Base-by-base conservation (phyloP, 2,888 invertebrate genomes). In the Dichetophora obliterata region DNA sequence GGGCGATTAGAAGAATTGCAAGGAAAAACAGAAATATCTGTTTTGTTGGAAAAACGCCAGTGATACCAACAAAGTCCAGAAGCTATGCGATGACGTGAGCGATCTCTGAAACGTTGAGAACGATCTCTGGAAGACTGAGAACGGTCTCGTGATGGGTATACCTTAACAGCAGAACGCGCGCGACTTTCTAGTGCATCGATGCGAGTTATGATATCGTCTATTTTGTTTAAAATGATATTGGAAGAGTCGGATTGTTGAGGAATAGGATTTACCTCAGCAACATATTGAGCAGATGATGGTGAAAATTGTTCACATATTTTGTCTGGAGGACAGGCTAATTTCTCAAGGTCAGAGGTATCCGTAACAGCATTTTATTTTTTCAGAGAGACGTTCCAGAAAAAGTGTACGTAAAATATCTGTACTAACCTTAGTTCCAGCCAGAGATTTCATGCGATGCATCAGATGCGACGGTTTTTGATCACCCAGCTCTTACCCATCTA, bases 401-500 rank as follows among this genome's bases (percentile, higher is more conserved):
- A 4, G 59, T 61, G 24, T 48, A 19, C 22, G 61, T 37, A 4
- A 59, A 19, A 50, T 6, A 43, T 59, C 72, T 59, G 19, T 61
- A 22, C 59, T 72, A 37, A 72, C 61, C 27, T 37, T 61, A 34
- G 59, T 4, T 22, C 48, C 72, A 2, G 72, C 57, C 19, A 72
- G 27, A 72, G 61, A 72, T 48, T 61, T 37, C 61, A 72, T 72
- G 22, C 48, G 31, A 31, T 61, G 61, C 8, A 59, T 9, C n/a
- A 59, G 48, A 72, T 72, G 57, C 16, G 59, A 61, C 14, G 72
- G 59, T 11, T 61, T 72, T 19, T 59, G 72, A 48, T 61, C 59
- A 9, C 72, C 72, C 5, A 72, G 22, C 37, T 72, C 61, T 52
- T 43, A 59, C n/a, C 72, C 72, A 72, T 5, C 37, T 72, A 50